A percentile compares a stretch with the other conserved stretches of the same genome.
phyloP scores from a whole-genome alignment of 2,797 vertebrate species.

The Caiman crocodilus region DNA sequence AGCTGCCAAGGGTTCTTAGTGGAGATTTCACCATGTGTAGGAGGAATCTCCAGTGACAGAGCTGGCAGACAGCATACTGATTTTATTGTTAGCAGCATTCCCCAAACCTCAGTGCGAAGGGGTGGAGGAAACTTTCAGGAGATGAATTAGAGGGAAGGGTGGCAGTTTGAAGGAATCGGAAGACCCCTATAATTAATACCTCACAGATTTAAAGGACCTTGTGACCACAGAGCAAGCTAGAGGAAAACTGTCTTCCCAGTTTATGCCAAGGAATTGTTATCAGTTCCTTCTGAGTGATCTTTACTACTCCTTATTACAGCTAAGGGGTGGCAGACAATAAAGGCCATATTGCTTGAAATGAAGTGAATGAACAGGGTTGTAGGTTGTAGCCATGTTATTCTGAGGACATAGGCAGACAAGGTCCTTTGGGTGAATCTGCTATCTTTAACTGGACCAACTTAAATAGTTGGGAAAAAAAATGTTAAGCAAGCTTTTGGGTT shows the following conservation, averaged over 20 bases:
- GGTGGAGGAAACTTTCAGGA: not conserved
- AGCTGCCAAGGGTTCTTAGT: not conserved
- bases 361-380: not conserved
- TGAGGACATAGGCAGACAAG: too few relatives aligned
- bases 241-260: not conserved
- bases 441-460: too few relatives aligned
- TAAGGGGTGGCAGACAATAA: not conserved
- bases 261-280: not conserved
- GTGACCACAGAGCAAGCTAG: not conserved
- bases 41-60: too few relatives aligned
- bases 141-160: not conserved
- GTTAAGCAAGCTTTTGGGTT: too few relatives aligned
- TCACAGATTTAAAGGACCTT: not conserved
- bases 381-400: too few relatives aligned
- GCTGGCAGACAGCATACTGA: fast-evolving
- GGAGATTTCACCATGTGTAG: not conserved
- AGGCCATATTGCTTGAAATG: not conserved
- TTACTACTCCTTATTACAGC: not conserved
- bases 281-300: not conserved
- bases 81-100: not conserved
- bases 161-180: not conserved
- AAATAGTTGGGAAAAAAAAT: too few relatives aligned
- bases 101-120: not conserved
- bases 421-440: too few relatives aligned
- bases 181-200: not conserved